Percentiles rank a stretch among this genome's conserved stretches.
Evolutionary conservation across 2,797 vertebrate genomes (phyloP).

Genomic region (Parotocinclus haroldoi): DNA sequence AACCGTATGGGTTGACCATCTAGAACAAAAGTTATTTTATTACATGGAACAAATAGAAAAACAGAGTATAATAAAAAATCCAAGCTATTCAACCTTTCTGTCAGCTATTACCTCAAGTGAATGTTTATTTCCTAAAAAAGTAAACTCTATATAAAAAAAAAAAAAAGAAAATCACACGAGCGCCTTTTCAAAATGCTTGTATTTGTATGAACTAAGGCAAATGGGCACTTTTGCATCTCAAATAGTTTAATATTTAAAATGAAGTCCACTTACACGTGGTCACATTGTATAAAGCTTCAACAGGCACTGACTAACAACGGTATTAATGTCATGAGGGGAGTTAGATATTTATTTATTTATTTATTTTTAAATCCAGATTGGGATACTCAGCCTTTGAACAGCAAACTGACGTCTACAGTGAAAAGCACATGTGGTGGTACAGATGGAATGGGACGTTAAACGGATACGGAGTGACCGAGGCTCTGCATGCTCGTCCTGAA

Average conservation of each 20-base stretch:
- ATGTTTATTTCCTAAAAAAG: too few species aligned
- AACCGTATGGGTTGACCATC: too few species aligned
- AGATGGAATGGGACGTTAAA: conserved; percentile 25
- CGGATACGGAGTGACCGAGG: conserved; percentile 63
- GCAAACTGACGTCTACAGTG: conserved; percentile 7
- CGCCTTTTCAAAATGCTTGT: too few species aligned
- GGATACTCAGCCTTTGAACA: conserved; percentile 39
- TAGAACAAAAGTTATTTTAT: too few species aligned
- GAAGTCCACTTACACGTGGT: conserved; percentile 41
- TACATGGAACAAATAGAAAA: too few species aligned
- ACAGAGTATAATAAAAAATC: too few species aligned
- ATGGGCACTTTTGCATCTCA: conserved; percentile 54
- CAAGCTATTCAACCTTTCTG: too few species aligned
- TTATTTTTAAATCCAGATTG: neutral
- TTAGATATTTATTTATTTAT: conserved; percentile 10
- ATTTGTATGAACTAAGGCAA: conserved; percentile 38
- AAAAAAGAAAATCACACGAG: too few species aligned
- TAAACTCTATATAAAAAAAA: too few species aligned
- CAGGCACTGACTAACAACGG: conserved; percentile 56
- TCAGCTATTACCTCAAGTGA: too few species aligned
- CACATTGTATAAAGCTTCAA: conserved; percentile 60
- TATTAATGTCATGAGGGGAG: conserved; percentile 40
- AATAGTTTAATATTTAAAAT: conserved; percentile 60
- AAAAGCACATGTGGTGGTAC: conserved; percentile 21
- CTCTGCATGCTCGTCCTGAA: neutral